Evolutionary conservation across 2,797 vertebrate species (phyloP), one percentile per base, ranked within the genome.

Genomic region (Poeciliopsis infans): DNA sequence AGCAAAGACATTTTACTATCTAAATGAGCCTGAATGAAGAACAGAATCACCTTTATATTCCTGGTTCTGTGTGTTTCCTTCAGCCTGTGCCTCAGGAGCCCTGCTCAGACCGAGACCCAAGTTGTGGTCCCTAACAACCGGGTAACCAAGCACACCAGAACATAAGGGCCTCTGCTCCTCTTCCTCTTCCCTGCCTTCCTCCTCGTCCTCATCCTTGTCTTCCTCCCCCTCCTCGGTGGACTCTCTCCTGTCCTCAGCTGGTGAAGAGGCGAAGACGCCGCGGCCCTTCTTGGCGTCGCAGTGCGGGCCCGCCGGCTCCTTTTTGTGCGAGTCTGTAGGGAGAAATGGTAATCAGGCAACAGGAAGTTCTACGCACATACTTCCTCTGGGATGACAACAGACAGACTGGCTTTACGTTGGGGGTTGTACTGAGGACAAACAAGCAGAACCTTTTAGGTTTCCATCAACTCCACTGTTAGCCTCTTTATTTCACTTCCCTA

Each of bases 131-230:
- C 94, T 91, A 72, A 96, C 94, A 76, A 95, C 93, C 43, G 96
- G 96, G 84, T 97, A 97, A 51, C 97, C 97, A 83, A 91, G 88
- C 79, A 96, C 93, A 46, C 96, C 95, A 20, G 97, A 95, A 81
- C 97, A 97, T 83, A 98, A 85, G 1, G 97, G 96, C 86, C 97
- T 97, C 87, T 97, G 95, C 84, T 98, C 96, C 87, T 97, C 97
- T 78, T 97, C 97, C 77, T 94, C 96, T 68, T 96, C 97, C 72
- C 95, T 83, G 41, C 86, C 92, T 39, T 92, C 91, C 36, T 93
- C 90, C 70, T 92, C 89, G 2, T 61, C 57, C 28, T 93, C 90
- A 2, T 86, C 31, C 31, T 31, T 31, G 31, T 31, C 87, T 0
- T 87, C 86, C 23, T 87, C 90, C 2, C 71, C 86, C 71, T 91